Base-by-base conservation (phyloP, 2,888 invertebrate species). In the Hirudinaria manillensis region DNA sequence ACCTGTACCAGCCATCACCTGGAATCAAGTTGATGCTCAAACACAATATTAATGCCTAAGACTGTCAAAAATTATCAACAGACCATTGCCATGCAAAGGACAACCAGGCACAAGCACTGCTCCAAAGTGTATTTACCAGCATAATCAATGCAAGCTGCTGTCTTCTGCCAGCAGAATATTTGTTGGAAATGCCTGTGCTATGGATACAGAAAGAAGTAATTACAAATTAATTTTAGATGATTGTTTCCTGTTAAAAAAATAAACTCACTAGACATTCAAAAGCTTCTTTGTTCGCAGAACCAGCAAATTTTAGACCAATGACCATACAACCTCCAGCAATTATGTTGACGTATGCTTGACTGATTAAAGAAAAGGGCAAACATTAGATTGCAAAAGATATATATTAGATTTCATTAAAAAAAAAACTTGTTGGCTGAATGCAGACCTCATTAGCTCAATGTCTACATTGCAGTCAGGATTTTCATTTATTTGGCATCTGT, bases 271-370 rank as follows among this genome's bases (percentile, higher is more conserved):
- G 70, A 53, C 75, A 72, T 29, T 75, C 67, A 36, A 77, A 79
- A 29, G 95, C 97, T 74, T 90, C 89, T 75, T 88, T 87, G 84
- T 93, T 90, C 19, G 92, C 93, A 0, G 95, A 92, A 55, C 98
- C 97, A 0, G 98, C 97, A 87, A 91, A 98, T 79, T 93, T 91
- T 3, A 99, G 87, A 0, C 95, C 97, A 80, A 99, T 86, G 10
- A 93, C 93, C 88, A 98, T 92, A 80, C 95, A 94, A 1, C 93
- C 94, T 27, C 98, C 99, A 0, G 94, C 92, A 77, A 95, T 89
- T 78, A 97, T 93, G 85, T 97, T 96, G 86, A 96, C 94, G 86
- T 94, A 98, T 0, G 95, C 95, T 88, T 97, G 96, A 65, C 80
- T 80, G 76, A 19, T 75, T 45, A 70, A 38, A 55, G n/a, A n/a